Evolutionary conservation across 2,113 vertebrate species (phyloP), one percentile per base, ranked within the genome.

Genomic region (Collichthys lucidus): DNA sequence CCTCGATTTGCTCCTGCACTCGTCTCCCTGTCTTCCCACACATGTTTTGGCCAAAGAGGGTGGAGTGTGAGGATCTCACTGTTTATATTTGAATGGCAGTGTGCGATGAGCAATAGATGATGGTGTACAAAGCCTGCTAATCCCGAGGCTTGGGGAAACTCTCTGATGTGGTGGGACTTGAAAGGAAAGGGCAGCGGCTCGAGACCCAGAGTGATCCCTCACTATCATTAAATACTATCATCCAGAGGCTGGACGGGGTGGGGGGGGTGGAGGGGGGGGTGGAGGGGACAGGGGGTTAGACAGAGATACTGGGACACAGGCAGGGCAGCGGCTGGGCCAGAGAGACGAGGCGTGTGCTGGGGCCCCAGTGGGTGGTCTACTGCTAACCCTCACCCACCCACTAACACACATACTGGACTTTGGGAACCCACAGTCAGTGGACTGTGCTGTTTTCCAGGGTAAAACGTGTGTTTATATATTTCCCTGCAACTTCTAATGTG

Each of bases 151-250:
- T 78, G 78, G 80, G 75, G 71, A 75, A 88, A 87, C 87, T 86
- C 91, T 94, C 89, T 94, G 94, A 94, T 93, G 93, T 94, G 89
- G 87, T 50, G 80, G 84, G 15, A 94, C 91, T 91, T 94, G 92
- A 95, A 94, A 94, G 92, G 76, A 82, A 60, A 92, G 93, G 92
- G 88, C 91, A 94, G 87, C 81, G 63, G 82, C 84, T 61, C 24
- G 42, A 57, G 86, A 89, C 91, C 92, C 85, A 84, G 71, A 74
- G 90, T 91, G 93, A 95, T 95, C 92, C 86, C 84, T 94, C 91
- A 90, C 93, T 93, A 94, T 95, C 94, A 94, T 93, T 92, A 91
- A 92, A 94, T 91, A 88, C 90, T 88, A 94, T 92, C 93, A 93
- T 90, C 85, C 76, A 79, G 86, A 70, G 85, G 83, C 52, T 50